Conservation (phyloP, 2,888 invertebrate species). For the Drosophila peninsularis region DNA sequence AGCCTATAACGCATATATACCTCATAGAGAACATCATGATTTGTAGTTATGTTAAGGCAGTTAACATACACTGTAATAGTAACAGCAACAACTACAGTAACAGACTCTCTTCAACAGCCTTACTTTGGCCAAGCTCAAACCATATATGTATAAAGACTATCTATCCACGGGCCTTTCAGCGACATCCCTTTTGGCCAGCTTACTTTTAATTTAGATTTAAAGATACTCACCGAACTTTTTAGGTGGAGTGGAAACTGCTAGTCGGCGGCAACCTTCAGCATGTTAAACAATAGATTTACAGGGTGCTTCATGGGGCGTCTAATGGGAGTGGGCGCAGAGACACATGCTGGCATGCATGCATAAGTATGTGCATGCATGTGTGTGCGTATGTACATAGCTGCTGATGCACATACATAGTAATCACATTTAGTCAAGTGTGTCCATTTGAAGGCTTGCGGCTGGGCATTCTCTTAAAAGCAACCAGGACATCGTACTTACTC, state of each 20-base stretch:
- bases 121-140: not conserved
- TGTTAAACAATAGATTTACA: constrained; percentile 9
- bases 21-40: too few relatives aligned
- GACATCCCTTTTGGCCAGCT: not conserved
- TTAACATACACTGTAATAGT: too few relatives aligned
- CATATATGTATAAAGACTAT: too few relatives aligned
- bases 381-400: constrained; percentile 16
- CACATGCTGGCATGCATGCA: constrained; percentile 7
- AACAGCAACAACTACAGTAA: too few relatives aligned
- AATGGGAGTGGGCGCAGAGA: constrained; percentile 5
- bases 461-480: constrained; percentile 22
- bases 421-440: constrained; percentile 51
- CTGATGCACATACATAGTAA: constrained; percentile 35
- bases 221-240: constrained; percentile 21
- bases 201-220: not conserved
- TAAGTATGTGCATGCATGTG: constrained; percentile 12
- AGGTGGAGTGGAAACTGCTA: constrained; percentile 9
- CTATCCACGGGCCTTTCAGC: not conserved
- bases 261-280: not conserved
- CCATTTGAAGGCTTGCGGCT: constrained; percentile 52
- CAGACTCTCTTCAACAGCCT: not conserved
- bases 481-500: constrained; percentile 42
- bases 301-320: constrained; percentile 22
- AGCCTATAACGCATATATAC: too few relatives aligned
- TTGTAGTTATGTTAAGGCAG: too few relatives aligned